These are phyloP conservation scores for Anarsia innoxiella DNA, from an alignment of 2,888 invertebrate species.

Conservation along the genomic window DNA sequence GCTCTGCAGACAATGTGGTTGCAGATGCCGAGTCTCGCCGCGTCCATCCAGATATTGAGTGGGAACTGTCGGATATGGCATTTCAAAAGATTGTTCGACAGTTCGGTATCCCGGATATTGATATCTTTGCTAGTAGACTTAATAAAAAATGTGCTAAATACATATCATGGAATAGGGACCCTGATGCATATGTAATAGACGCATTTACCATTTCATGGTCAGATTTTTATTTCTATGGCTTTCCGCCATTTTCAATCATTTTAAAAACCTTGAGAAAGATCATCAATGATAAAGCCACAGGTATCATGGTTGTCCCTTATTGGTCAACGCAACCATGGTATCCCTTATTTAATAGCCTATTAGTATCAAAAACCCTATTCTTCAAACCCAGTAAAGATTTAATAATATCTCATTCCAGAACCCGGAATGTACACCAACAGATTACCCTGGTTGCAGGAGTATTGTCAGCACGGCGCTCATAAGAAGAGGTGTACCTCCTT, in stretches of 20 bases:
- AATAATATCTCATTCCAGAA: slow-evolving; percentile 10
- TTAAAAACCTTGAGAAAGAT: slow-evolving; percentile 18
- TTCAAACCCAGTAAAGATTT: not conserved
- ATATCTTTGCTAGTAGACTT: not conserved
- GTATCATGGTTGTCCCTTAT: slow-evolving; percentile 19
- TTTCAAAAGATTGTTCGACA: not conserved
- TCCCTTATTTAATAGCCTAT: slow-evolving; percentile 12
- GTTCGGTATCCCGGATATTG: not conserved
- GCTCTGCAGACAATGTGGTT: slow-evolving; percentile 12
- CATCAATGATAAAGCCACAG: slow-evolving; percentile 17
- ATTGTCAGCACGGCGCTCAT: slow-evolving; percentile 2
- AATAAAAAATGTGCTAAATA: not conserved
- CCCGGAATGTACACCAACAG: not conserved
- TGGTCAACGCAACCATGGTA: slow-evolving; percentile 24
- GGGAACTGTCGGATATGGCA: slow-evolving; percentile 8
- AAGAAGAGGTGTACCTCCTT: slow-evolving; percentile 10
- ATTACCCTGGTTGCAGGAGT: slow-evolving; percentile 12
- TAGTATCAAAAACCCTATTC: slow-evolving; percentile 1
- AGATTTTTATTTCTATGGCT: not conserved
- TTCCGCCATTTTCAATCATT: slow-evolving; percentile 19
- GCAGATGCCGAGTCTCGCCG: slow-evolving; percentile 15
- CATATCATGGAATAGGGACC: not conserved
- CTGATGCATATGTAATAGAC: not conserved
- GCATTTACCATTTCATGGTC: not conserved
- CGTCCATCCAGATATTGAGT: slow-evolving; percentile 14